Evolutionary conservation across 2,888 invertebrate species (phyloP).

Genomic region (Rosalia funebris): DNA sequence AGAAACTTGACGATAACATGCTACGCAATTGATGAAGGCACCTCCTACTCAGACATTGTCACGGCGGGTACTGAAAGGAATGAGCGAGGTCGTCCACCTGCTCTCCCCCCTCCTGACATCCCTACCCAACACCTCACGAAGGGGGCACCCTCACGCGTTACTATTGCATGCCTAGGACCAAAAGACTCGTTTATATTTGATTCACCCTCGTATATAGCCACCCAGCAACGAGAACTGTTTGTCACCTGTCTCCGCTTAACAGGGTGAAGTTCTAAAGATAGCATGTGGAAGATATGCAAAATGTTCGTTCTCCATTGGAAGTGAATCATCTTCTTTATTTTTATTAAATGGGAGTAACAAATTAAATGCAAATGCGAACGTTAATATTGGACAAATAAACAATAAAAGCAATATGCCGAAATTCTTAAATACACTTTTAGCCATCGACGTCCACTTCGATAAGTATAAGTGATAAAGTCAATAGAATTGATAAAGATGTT

Average conservation of each 20-base stretch:
- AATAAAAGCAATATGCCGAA: constrained; percentile 11
- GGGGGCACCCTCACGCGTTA: too few relatives aligned
- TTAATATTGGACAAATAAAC: constrained; percentile 12
- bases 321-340: background rate
- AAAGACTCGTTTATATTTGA: too few relatives aligned
- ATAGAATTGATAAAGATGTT: constrained; percentile 11
- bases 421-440: constrained; percentile 20
- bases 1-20: too few relatives aligned
- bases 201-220: too few relatives aligned
- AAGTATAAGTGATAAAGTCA: constrained; percentile 12
- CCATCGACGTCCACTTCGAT: constrained; percentile 24
- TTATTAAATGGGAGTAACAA: constrained; percentile 5
- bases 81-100: too few relatives aligned
- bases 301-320: background rate
- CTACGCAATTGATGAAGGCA: too few relatives aligned
- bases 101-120: too few relatives aligned
- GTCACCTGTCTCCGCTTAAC: constrained; percentile 17
- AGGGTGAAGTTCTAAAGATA: constrained; percentile 14
- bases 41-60: too few relatives aligned
- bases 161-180: too few relatives aligned
- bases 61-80: too few relatives aligned
- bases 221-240: constrained; percentile 11
- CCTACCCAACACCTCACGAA: too few relatives aligned
- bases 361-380: constrained; percentile 9
- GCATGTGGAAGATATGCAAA: constrained; percentile 4